Evolutionary conservation across 2,888 invertebrate species (phyloP).

Genomic region (Drosophila recens): DNA sequence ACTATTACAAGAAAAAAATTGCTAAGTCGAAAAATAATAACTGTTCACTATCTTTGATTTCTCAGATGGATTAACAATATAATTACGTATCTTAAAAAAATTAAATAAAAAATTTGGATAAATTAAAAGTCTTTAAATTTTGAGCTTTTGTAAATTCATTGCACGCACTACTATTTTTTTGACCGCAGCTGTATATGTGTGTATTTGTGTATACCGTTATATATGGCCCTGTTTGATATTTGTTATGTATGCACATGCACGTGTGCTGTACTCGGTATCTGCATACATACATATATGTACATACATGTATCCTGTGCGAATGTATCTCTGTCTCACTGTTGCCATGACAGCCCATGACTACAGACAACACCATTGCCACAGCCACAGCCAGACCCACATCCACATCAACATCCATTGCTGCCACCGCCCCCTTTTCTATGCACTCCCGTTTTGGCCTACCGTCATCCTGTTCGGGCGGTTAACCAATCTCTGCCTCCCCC

Average conservation of each 20-base stretch:
- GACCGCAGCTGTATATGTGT: too few species aligned
- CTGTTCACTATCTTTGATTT: too few species aligned
- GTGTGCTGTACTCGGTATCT: conserved; percentile 43
- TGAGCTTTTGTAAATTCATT: too few species aligned
- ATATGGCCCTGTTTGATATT: conserved; percentile 56
- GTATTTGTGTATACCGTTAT: conserved; percentile 24
- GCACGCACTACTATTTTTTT: too few species aligned
- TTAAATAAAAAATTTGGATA: too few species aligned
- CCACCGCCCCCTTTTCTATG: background rate
- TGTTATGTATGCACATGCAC: conserved; percentile 76
- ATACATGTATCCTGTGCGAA: conserved; percentile 16
- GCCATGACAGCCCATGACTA: conserved; percentile 48
- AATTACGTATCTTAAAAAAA: too few species aligned
- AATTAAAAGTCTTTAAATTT: too few species aligned
- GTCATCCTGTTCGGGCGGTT: conserved; percentile 55
- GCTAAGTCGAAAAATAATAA: too few species aligned
- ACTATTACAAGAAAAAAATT: too few species aligned
- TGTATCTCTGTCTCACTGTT: conserved; percentile 27
- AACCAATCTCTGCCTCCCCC: conserved; percentile 22
- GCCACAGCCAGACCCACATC: background rate
- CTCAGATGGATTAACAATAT: too few species aligned
- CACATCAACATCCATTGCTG: conserved; percentile 7
- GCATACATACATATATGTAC: conserved; percentile 2
- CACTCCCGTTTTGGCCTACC: conserved; percentile 30
- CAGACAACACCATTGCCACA: conserved; percentile 35